phyloP scores from a whole-genome alignment of 2,113 vertebrate species.

The Crotalus viridis region DNA sequence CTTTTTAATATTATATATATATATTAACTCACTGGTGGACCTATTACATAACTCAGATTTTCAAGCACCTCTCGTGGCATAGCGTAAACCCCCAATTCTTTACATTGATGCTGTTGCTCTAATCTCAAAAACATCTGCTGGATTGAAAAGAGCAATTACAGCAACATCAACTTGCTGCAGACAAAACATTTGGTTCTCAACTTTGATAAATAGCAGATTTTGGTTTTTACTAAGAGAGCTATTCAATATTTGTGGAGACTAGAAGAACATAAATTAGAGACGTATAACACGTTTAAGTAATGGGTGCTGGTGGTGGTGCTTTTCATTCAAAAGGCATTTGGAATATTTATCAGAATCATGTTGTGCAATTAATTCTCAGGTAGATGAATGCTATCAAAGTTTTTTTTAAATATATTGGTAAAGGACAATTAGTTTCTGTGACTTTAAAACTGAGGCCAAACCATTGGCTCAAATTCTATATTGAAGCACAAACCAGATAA shows the following conservation, averaged over 20 bases:
- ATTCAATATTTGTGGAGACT: neutral
- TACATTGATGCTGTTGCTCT: neutral
- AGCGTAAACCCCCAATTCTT: too few species aligned
- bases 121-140: neutral
- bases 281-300: neutral
- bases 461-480: neutral
- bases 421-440: neutral
- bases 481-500: neutral
- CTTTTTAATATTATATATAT: neutral
- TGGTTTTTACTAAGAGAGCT: neutral
- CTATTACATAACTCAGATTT: neutral
- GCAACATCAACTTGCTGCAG: neutral
- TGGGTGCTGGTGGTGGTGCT: neutral
- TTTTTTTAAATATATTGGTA: neutral
- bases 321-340: neutral
- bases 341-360: neutral
- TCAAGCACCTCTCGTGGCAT: neutral
- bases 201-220: neutral
- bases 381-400: neutral
- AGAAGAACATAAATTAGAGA: neutral
- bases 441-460: neutral
- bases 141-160: neutral
- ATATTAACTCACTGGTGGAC: neutral
- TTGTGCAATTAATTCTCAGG: neutral
- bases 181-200: neutral